Evolutionary conservation across 2,888 invertebrate genomes (phyloP).

Genomic region (Kryphioiulus occultus): DNA sequence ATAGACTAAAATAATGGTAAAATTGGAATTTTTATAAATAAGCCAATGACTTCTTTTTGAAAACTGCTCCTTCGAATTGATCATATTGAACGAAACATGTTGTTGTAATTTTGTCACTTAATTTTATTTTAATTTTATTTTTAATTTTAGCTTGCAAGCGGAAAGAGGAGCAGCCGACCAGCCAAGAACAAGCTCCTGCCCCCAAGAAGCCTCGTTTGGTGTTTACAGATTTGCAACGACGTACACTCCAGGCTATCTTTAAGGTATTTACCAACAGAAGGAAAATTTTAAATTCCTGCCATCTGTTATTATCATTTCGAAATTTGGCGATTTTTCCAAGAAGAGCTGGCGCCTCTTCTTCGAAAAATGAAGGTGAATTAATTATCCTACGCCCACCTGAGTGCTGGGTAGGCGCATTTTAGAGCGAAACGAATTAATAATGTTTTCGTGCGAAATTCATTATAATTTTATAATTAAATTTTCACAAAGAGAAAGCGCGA

Average conservation of each 20-base stretch:
- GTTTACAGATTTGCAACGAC: conserved; percentile 99
- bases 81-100: no score
- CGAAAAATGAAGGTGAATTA: background rate
- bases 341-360: background rate
- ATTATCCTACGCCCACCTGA: background rate
- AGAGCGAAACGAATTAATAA: conserved; percentile 1
- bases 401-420: background rate
- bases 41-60: no score
- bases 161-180: conserved; percentile 81
- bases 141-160: conserved; percentile 83
- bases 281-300: background rate
- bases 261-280: conserved; percentile 71
- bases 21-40: no score
- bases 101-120: background rate
- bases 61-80: no score
- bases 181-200: conserved; percentile 76
- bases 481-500: background rate
- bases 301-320: background rate
- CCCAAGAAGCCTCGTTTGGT: conserved; percentile 99
- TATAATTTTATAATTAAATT: conserved; percentile 6
- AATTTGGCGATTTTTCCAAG: background rate
- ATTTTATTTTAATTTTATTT: background rate
- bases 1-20: no score
- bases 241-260: conserved; percentile 99
- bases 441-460: background rate